Base-by-base conservation (phyloP, 2,888 invertebrate genomes). In the Drosophila rellima region DNA sequence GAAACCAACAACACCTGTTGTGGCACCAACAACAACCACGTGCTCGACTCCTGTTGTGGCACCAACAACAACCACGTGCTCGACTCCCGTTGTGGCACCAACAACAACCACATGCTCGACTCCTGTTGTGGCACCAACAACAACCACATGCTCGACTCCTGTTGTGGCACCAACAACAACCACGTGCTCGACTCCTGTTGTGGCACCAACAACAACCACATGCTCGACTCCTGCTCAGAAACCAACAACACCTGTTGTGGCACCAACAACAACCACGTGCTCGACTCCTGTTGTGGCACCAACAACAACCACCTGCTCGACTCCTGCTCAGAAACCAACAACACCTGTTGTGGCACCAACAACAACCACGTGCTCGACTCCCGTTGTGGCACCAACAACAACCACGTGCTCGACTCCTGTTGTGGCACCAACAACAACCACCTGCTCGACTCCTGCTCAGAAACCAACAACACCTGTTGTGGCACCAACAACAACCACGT, bases 21-120 rank as follows among this genome's bases (percentile, higher is more conserved):
- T n/a, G n/a, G n/a, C 18, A 15, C 44, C 37, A 20, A 45, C 63
- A 26, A 63, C 62, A 26, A 42, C 56, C 7, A 40, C 62, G 0
- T 17, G 13, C 18, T 6, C n/a, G 0, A 55, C 55, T 33, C 33
- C 33, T 20, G 20, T 13, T 10, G 26, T 1, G n/a, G 20, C 4
- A 35, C 37, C 57, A 1, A 57, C 39, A 26, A 57, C 57, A 31
- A 59, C 39, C 17, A 47, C 35, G 1, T 56, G 45, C 26, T 5
- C 45, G 2, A 45, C 45, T 13, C 42, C 42, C 0, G 13, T 5
- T 2, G 5, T 6, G 13, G 2, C 2, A 31, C 23, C 52, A 26
- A 54, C 54, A 20, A 55, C 40, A 2, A 31, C 29, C 4, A 47
- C 52, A 1, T 15, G n/a, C 15, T 39, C 37, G 1, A 15, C 62